phyloP scores from a whole-genome alignment of 2,888 invertebrate genomes.

The Drosophila vallismaia region DNA sequence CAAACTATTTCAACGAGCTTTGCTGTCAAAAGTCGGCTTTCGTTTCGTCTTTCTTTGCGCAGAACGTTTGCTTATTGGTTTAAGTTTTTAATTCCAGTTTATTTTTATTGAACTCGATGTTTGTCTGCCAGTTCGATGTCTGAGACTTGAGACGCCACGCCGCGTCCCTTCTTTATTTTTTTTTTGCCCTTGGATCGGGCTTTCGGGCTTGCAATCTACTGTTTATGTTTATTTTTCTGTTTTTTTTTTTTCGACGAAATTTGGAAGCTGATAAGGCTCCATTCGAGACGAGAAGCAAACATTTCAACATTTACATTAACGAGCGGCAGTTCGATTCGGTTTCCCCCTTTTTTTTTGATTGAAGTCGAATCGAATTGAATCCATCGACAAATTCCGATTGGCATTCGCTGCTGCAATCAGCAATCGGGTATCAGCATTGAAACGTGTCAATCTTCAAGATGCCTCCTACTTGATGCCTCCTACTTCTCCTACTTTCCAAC shows the following conservation, averaged over 20 bases:
- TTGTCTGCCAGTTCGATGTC: slow-evolving; percentile 12
- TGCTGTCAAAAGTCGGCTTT: slow-evolving; percentile 11
- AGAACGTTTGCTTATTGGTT: slow-evolving; percentile 67
- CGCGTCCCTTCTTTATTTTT: slow-evolving; percentile 19
- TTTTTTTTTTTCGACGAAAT: slow-evolving; percentile 25
- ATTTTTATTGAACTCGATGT: slow-evolving; percentile 59
- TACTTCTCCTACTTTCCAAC: neutral
- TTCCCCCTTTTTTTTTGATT: slow-evolving; percentile 2
- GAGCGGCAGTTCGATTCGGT: neutral
- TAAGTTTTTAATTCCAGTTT: slow-evolving; percentile 76
- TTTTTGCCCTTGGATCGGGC: slow-evolving; percentile 20
- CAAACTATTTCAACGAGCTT: neutral
- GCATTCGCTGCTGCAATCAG: slow-evolving; percentile 15
- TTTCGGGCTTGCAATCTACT: slow-evolving; percentile 14
- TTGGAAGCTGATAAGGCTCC: slow-evolving; percentile 49
- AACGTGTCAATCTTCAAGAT: slow-evolving; percentile 32
- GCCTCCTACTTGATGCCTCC: neutral
- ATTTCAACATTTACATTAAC: slow-evolving; percentile 16
- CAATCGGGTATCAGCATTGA: slow-evolving; percentile 27
- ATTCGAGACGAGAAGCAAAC: slow-evolving; percentile 15
- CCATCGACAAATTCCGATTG: slow-evolving; percentile 40
- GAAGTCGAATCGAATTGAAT: slow-evolving; percentile 15
- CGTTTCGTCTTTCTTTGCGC: slow-evolving; percentile 48
- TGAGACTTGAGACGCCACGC: slow-evolving; percentile 5
- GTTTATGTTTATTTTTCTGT: slow-evolving; percentile 29